phyloP scores from a whole-genome alignment of 2,888 invertebrate species.

The Acanthoscelides obtectus region DNA sequence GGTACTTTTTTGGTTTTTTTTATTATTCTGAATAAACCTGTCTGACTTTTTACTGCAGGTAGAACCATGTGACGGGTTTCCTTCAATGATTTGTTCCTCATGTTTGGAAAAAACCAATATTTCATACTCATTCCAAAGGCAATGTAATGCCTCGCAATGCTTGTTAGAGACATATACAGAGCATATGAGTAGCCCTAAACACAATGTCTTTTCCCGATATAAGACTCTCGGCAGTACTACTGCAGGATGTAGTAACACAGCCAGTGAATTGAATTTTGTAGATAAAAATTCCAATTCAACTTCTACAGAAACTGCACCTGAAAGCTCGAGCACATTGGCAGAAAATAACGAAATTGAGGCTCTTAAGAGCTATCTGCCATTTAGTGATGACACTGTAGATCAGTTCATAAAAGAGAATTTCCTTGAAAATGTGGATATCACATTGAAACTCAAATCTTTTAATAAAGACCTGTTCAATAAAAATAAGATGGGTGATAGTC shows the following conservation, averaged over 20 bases:
- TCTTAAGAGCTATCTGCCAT: conserved; percentile 18
- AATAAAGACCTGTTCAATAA: conserved; percentile 5
- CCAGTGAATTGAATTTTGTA: conserved; percentile 1
- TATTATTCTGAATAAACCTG: background rate
- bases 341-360: conserved; percentile 16
- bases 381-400: conserved; percentile 22
- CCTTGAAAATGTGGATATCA: conserved; percentile 19
- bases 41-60: conserved; percentile 12
- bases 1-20: conserved; percentile 9
- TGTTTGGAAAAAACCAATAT: conserved; percentile 20
- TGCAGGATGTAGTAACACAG: conserved; percentile 1
- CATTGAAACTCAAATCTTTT: conserved; percentile 17
- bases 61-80: conserved; percentile 13
- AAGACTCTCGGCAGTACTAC: background rate
- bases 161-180: conserved; percentile 17
- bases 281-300: background rate
- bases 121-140: conserved; percentile 19
- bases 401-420: conserved; percentile 21
- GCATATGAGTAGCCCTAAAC: conserved; percentile 9
- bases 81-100: conserved; percentile 19
- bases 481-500: background rate
- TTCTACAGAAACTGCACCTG: background rate
- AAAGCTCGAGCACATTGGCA: background rate
- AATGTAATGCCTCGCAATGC: conserved; percentile 18
- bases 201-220: background rate